Conservation (phyloP, 2,888 invertebrate genomes). For the Drosophila pseudotalamancana region DNA sequence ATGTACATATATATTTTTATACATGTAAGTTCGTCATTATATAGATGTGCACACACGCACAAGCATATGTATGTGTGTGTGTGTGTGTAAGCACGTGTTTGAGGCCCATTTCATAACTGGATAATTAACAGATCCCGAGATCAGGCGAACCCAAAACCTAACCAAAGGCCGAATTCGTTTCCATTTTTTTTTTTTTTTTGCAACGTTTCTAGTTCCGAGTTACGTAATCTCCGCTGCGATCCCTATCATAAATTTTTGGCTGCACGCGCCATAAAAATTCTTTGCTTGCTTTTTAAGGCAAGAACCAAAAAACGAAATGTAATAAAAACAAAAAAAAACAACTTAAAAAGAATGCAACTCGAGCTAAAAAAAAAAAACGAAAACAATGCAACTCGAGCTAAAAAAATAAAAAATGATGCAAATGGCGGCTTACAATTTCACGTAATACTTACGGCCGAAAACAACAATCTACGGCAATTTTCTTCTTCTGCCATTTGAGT, state of each 20-base stretch:
- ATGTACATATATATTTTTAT: no score
- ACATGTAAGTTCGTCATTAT: no score
- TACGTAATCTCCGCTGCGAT: constrained; percentile 19
- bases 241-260: constrained; percentile 33
- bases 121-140: no score
- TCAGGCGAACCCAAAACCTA: constrained; percentile 6
- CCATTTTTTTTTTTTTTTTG: background rate
- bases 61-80: no score
- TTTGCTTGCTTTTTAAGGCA: constrained; percentile 1
- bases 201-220: background rate
- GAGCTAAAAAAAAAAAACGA: constrained; percentile 17
- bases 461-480: constrained; percentile 5
- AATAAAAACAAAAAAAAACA: constrained; percentile 1
- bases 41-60: no score
- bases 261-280: constrained; percentile 37
- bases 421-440: constrained; percentile 36
- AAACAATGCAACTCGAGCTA: constrained; percentile 21
- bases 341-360: constrained; percentile 16
- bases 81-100: no score
- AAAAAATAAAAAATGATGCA: constrained; percentile 23
- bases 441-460: constrained; percentile 37
- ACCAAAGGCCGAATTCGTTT: constrained; percentile 3
- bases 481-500: background rate
- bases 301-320: no score
- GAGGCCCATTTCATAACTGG: no score